Base-by-base conservation (phyloP, 2,113 vertebrate genomes). In the Mesocricetus auratus region DNA sequence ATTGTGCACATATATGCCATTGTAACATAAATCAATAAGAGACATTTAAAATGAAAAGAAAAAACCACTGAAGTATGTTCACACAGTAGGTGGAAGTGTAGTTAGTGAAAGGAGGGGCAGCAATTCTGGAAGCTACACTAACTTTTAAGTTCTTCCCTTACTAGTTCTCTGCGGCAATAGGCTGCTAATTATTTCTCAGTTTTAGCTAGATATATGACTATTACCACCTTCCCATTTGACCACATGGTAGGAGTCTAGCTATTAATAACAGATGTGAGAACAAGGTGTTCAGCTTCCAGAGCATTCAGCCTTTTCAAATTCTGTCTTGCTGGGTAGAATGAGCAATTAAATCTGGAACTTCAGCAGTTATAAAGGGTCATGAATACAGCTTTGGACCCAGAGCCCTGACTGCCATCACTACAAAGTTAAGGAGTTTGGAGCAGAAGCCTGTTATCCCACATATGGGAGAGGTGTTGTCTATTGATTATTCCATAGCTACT, bases 221-320 rank as follows among this genome's bases (percentile, higher is more conserved):
- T 60, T 19, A 85, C 93, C 91, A 33, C 26, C 42, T 71, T 94
- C 87, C 74, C 13, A 29, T 89, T 74, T 60, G 31, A 53, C 36
- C 17, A 47, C 62, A 62, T 83, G 62, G 36, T 79, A 93, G 68
- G 64, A 91, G 92, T 87, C 39, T 94, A 89, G 83, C 45, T 94
- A 90, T 71, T 73, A 60, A 12, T 82, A 53, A 68, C 31, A 33
- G 50, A 16, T 90, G 29, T 90, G 74, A 94, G 45, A 39, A 89
- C 5, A 62, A 39, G 42, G 13, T 88, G 16, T 56, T 39, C 21
- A 79, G 75, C 78, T 89, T 89, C 15, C 31, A 90, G 68, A 45
- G 73, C 66, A 5, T 31, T 64, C n/a, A 31, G n/a, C 39, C 26
- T 45, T 85, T 45, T 85, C 24, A 42, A 64, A 8, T 13, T 22